Base-by-base conservation (phyloP, 1,140 invertebrate genomes). In the Neodiprion lecontei region DNA sequence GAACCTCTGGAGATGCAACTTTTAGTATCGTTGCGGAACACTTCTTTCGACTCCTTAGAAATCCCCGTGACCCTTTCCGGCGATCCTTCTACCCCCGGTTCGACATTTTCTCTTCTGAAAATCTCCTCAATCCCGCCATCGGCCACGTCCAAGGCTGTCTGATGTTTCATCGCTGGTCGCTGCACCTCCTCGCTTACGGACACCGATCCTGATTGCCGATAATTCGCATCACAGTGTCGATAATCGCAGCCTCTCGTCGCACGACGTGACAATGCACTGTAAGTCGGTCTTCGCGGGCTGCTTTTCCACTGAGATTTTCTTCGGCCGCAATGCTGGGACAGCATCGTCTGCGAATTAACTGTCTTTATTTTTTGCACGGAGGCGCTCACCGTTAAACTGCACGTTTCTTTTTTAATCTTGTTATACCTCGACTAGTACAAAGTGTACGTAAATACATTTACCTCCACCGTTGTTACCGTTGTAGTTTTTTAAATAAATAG, bases 261-360 rank as follows among this genome's bases (percentile, higher is more conserved):
- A 67, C 79, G 84, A 5, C 79, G 81, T 17, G 81, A 83, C 49
- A 88, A 67, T 69, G 81, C 86, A 69, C 80, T 87, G 77, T 88
- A 88, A 2, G 81, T 83, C 11, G 81, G 80, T 14, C 81, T 79
- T 23, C 81, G 74, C 1, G 77, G 76, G 9, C 77, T 78, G 1
- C 70, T 74, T 48, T 77, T 84, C 70, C 77, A 79, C 17, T 72
- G 75, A 11, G 80, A 82, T 74, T 77, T 79, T 67, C 80, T 83
- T 48, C 79, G 75, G 67, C 87, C 81, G 73, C 87, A 89, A 21
- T 85, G 80, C 68, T 89, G 86, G 7, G 88, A 84, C 71, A 89
- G 76, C 84, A 89, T 89, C 50, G 81, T 80, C 88, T 89, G 81
- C 48, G 73, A 79, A 61, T 14, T 40, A 40, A 40, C 5, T 40